Evolutionary conservation across 2,113 vertebrate genomes (phyloP), one percentile per base, ranked within the genome.

Genomic region (Pimephales promelas): DNA sequence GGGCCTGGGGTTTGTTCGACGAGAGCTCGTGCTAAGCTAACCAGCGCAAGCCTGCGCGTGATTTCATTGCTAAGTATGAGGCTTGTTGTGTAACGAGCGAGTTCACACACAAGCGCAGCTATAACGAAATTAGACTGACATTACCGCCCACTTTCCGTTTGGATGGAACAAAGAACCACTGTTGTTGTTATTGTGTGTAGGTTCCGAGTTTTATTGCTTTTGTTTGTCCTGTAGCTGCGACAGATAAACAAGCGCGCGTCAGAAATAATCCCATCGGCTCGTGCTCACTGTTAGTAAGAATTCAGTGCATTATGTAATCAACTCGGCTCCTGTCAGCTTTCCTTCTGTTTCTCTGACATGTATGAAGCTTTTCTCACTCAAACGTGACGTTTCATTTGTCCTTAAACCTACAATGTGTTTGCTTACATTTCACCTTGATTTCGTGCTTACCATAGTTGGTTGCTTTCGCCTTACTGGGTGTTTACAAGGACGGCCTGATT

Each of bases 251-350:
- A 49, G 36, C 59, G 59, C 70, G 82, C 62, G 66, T 87, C 66
- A 84, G 68, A 82, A 82, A 78, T 81, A 87, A 83, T 86, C 61
- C 68, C 52, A 66, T 72, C 45, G 74, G 85, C 54, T 86, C 66
- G 64, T 59, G 73, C 28, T 79, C 57, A 64, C 66, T 85, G 68
- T 80, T 81, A 76, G 83, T 68, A 54, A 78, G 28, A 56, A 66
- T 79, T 66, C 7, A 79, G 45, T 16, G 24, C 13, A 62, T 79
- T 83, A 75, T 83, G 79, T 84, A 80, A 80, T 80, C 43, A 47
- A 45, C 28, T 52, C 20, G 14, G 9, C 36, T 62, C 3, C 5
- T 28, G 76, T 79, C 56, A 79, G 11, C 14, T 79, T 3, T 66
- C 16, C 16, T 79, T 79, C 24, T 49, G 57, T 47, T 52, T 74